Conservation (phyloP, 2,797 vertebrate genomes). For the Orientallactaga sibirica region DNA sequence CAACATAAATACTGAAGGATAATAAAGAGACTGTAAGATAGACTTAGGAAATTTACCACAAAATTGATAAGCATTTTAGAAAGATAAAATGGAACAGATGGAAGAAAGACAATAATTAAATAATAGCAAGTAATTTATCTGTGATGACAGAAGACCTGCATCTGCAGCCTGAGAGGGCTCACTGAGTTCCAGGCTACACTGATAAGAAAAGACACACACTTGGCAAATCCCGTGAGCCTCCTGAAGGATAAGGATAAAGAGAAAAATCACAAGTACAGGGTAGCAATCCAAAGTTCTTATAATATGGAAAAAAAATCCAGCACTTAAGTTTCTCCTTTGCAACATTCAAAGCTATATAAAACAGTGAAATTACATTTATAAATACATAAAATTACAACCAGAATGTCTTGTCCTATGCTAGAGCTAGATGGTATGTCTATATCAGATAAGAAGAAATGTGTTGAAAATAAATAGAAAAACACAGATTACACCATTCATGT, state of each 20-base stretch:
- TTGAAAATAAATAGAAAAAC: not conserved
- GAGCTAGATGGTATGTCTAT: not conserved
- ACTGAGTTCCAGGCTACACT: conserved; percentile 31
- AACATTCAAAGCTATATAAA: not conserved
- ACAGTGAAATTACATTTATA: not conserved
- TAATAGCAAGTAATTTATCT: conserved; percentile 56
- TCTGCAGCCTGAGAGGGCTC: conserved; percentile 41
- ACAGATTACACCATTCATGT: not conserved
- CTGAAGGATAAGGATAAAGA: conserved; percentile 23
- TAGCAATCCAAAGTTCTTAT: not conserved
- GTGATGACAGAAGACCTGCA: conserved; percentile 21
- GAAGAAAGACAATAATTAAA: conserved; percentile 65
- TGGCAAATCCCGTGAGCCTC: not conserved
- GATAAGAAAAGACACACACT: conserved; percentile 14
- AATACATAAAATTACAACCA: not conserved
- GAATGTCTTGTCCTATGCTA: accelerated
- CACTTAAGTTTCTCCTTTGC: not conserved
- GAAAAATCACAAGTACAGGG: not conserved
- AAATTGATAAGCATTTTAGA: conserved; percentile 51
- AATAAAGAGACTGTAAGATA: not conserved
- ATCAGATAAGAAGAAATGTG: not conserved
- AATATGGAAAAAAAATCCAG: not conserved
- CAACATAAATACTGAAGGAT: conserved; percentile 1
- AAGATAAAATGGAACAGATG: conserved; percentile 54
- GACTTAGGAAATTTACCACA: conserved; percentile 3